Percentiles rank a stretch among this genome's conserved stretches.
These are phyloP conservation scores for Drosophila prolongata DNA, from an alignment of 2,888 invertebrate species.

Conservation along the genomic window DNA sequence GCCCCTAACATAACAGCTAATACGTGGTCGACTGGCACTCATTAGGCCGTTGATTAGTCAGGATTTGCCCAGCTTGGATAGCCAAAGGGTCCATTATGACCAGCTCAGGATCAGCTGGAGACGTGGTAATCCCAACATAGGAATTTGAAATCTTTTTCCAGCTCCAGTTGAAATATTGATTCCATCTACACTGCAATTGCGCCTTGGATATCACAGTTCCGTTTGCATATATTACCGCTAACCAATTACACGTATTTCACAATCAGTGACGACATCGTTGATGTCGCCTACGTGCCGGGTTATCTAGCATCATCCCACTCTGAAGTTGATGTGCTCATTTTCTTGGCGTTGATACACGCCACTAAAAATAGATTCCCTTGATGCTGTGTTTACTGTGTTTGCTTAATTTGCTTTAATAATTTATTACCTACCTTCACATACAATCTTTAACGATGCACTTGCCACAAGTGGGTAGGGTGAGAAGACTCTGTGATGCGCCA, in stretches of 20 bases:
- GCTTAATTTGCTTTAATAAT: conserved; percentile 49
- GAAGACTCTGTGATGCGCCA: conserved; percentile 8
- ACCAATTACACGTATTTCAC: conserved; percentile 49
- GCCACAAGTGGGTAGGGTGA: conserved; percentile 19
- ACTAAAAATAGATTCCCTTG: conserved; percentile 57
- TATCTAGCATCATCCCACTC: conserved; percentile 26
- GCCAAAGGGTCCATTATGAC: conserved; percentile 1
- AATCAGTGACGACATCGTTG: conserved; percentile 51
- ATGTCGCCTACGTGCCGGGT: conserved; percentile 30
- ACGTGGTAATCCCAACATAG: background rate
- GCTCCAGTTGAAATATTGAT: background rate
- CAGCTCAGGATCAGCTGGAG: conserved; percentile 1
- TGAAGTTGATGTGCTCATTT: conserved; percentile 58
- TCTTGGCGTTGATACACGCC: conserved; percentile 34
- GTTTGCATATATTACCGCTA: conserved; percentile 52
- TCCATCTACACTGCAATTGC: background rate
- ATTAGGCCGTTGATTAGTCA: conserved; percentile 24
- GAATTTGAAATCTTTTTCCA: background rate
- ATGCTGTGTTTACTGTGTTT: conserved; percentile 32
- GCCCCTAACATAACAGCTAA: conserved; percentile 25
- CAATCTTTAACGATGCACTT: conserved; percentile 47
- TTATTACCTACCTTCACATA: conserved; percentile 62
- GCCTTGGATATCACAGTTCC: conserved; percentile 45
- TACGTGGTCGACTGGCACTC: conserved; percentile 11
- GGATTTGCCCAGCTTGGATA: conserved; percentile 8